A percentile compares a stretch with the other conserved stretches of the same genome.
Evolutionary conservation across 2,888 invertebrate genomes (phyloP).

Genomic region (Drosophila longiperda): DNA sequence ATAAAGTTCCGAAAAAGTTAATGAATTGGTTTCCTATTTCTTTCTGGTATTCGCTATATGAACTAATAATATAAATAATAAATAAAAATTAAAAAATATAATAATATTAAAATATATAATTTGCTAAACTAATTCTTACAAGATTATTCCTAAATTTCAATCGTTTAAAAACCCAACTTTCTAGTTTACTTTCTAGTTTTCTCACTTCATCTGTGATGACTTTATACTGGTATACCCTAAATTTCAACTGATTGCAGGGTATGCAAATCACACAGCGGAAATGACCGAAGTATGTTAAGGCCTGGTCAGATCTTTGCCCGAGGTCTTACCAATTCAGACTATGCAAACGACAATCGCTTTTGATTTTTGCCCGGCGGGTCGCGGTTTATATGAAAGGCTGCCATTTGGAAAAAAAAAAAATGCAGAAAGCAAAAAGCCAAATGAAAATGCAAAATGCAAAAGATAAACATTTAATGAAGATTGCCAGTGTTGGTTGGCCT

Average conservation of each 20-base stretch:
- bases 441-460: conserved; percentile 40
- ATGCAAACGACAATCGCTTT: conserved; percentile 30
- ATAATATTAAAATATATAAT: background rate
- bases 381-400: conserved; percentile 66
- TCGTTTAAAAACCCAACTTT: background rate
- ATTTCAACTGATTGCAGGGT: background rate
- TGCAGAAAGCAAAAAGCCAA: background rate
- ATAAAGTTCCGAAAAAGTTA: background rate
- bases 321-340: conserved; percentile 10
- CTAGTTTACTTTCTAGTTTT: too few relatives aligned
- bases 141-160: background rate
- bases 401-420: conserved; percentile 3
- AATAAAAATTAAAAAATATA: background rate
- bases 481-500: conserved; percentile 64
- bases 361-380: conserved; percentile 9
- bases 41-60: background rate
- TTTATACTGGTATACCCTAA: background rate
- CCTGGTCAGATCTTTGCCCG: conserved; percentile 27
- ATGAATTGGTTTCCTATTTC: background rate
- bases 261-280: conserved; percentile 38
- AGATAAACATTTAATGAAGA: conserved; percentile 72
- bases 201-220: too few relatives aligned
- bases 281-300: conserved; percentile 42
- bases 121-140: background rate
- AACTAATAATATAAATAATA: accelerated